Evolutionary conservation across 2,888 invertebrate species (phyloP).

Genomic region (Ptychoptera contaminata): DNA sequence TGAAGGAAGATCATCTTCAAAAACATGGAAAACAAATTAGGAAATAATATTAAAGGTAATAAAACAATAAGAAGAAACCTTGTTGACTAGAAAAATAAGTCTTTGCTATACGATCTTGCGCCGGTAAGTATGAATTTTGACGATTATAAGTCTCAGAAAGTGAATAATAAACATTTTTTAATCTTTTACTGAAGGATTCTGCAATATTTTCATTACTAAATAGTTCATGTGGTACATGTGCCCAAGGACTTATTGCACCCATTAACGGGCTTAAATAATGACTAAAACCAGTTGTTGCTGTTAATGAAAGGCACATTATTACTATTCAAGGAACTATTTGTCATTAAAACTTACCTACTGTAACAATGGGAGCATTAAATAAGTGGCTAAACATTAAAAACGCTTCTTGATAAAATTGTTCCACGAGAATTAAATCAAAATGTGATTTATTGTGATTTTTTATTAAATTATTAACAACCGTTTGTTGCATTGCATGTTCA

Average conservation of each 20-base stretch:
- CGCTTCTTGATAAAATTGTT: conserved; percentile 32
- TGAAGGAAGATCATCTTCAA: conserved; percentile 19
- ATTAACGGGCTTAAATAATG: conserved; percentile 32
- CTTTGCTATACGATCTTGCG: conserved; percentile 23
- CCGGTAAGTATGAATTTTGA: conserved; percentile 22
- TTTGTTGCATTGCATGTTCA: conserved; percentile 22
- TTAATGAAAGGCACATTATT: background rate
- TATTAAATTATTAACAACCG: conserved; percentile 23
- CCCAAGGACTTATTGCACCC: conserved; percentile 32
- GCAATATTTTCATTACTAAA: conserved; percentile 28
- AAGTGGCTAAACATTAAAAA: conserved; percentile 27
- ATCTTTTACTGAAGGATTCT: conserved; percentile 36
- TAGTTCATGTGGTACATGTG: conserved; percentile 34
- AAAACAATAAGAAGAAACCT: conserved; percentile 10
- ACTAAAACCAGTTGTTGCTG: conserved; percentile 28
- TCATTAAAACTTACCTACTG: conserved; percentile 15
- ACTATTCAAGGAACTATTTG: background rate
- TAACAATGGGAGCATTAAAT: conserved; percentile 29
- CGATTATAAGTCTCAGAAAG: conserved; percentile 23
- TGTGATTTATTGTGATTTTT: conserved; percentile 18
- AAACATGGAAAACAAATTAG: no score
- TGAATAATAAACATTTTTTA: conserved; percentile 32
- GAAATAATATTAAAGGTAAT: background rate
- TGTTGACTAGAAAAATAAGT: conserved; percentile 21
- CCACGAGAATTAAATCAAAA: conserved; percentile 31